phyloP scores from a whole-genome alignment of 2,888 invertebrate species.

The Acronicta alni region DNA sequence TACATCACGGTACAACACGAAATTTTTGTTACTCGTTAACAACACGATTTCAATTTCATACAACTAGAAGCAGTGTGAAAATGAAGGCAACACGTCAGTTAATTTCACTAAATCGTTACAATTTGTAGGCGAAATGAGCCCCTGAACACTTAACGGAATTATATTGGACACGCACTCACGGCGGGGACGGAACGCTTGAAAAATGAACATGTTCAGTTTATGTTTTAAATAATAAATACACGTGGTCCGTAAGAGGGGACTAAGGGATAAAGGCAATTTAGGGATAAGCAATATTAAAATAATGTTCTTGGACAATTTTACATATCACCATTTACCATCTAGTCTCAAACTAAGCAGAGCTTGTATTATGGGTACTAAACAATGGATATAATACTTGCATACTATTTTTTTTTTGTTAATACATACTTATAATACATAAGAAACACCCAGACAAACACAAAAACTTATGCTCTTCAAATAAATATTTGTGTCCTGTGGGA shows the following conservation, averaged over 20 bases:
- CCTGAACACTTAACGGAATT: conserved; percentile 76
- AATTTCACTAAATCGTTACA: conserved; percentile 77
- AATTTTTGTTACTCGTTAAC: conserved; percentile 76
- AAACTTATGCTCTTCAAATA: too few relatives aligned
- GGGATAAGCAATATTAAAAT: too few relatives aligned
- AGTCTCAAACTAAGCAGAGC: too few relatives aligned
- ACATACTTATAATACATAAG: too few relatives aligned
- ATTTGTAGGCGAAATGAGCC: conserved; percentile 78
- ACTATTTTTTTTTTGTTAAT: too few relatives aligned
- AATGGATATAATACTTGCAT: too few relatives aligned
- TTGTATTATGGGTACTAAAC: too few relatives aligned
- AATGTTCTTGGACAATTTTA: too few relatives aligned
- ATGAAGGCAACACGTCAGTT: conserved; percentile 72
- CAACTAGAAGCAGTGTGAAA: conserved; percentile 69
- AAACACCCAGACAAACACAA: too few relatives aligned
- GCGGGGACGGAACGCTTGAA: conserved; percentile 45
- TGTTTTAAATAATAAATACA: conserved; percentile 9
- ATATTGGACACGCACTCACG: conserved; percentile 76
- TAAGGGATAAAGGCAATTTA: too few relatives aligned
- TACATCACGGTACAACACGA: conserved; percentile 54
- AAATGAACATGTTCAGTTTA: conserved; percentile 50
- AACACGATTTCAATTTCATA: conserved; percentile 82
- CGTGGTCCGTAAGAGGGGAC: background rate
- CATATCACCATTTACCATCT: too few relatives aligned
- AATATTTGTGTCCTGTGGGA: too few relatives aligned